Conservation (phyloP, 2,797 vertebrate genomes). For the Muscicapa striata region DNA sequence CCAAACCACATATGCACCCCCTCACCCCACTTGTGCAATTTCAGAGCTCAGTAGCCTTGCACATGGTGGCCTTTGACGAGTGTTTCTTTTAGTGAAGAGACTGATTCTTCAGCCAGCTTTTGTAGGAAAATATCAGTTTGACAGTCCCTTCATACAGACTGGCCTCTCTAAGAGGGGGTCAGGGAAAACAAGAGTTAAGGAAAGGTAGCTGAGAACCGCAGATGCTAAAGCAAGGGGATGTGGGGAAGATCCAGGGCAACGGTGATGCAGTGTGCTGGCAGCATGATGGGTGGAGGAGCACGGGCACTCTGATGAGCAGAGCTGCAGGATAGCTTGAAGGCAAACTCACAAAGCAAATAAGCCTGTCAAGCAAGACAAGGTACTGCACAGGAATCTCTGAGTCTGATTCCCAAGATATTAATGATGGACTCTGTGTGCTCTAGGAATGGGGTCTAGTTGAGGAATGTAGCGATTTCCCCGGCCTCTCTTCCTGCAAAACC, state of each 20-base stretch:
- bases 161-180: not conserved
- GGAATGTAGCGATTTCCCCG: not conserved
- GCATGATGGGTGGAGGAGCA: not conserved
- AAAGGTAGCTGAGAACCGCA: not conserved
- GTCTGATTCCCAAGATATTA: not conserved
- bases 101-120: not conserved
- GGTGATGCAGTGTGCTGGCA: not conserved
- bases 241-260: not conserved
- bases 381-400: not conserved
- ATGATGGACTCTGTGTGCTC: not conserved
- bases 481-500: not conserved
- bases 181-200: not conserved
- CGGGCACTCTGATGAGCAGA: not conserved
- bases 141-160: not conserved
- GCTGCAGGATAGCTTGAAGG: not conserved
- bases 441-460: not conserved
- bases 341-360: not conserved
- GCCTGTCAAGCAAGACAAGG: not conserved
- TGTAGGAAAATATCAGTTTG: not conserved
- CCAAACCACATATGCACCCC: not conserved
- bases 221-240: not conserved
- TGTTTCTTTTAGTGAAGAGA: not conserved
- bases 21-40: not conserved
- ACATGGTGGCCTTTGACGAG: accelerated
- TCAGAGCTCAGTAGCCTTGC: not conserved